Conservation (phyloP, 2,113 vertebrate species). For the Corynorhinus townsendii region DNA sequence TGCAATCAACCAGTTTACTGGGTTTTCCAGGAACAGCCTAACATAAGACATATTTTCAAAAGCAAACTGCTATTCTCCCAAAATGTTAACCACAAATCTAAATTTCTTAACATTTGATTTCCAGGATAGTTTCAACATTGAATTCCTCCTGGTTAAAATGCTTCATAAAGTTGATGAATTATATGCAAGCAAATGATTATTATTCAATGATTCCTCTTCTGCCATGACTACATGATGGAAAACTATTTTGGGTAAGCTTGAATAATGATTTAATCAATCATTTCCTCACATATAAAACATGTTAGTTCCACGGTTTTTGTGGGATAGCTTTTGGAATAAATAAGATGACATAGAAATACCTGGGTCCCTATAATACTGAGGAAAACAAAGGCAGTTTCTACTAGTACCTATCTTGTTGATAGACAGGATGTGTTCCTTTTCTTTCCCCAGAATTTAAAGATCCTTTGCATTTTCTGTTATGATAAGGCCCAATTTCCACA, state of each 20-base stretch:
- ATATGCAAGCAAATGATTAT: background rate
- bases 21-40: background rate
- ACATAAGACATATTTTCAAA: background rate
- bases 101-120: background rate
- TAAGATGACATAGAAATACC: too few relatives aligned
- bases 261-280: background rate
- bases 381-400: background rate
- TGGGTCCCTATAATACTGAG: background rate
- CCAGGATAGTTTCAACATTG: background rate
- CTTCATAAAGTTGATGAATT: background rate
- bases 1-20: background rate
- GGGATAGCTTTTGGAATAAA: background rate
- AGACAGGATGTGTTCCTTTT: background rate
- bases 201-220: background rate
- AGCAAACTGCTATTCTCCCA: background rate
- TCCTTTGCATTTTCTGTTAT: slow-evolving; percentile 43
- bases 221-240: background rate
- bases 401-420: background rate
- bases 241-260: background rate
- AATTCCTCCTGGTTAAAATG: background rate
- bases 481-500: slow-evolving; percentile 42
- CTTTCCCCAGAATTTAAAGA: background rate
- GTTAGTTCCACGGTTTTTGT: background rate
- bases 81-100: background rate
- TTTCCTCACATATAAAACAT: background rate